Evolutionary conservation across 2,888 invertebrate species (phyloP), one percentile per base, ranked within the genome.

Genomic region (Oscheius sp.): DNA sequence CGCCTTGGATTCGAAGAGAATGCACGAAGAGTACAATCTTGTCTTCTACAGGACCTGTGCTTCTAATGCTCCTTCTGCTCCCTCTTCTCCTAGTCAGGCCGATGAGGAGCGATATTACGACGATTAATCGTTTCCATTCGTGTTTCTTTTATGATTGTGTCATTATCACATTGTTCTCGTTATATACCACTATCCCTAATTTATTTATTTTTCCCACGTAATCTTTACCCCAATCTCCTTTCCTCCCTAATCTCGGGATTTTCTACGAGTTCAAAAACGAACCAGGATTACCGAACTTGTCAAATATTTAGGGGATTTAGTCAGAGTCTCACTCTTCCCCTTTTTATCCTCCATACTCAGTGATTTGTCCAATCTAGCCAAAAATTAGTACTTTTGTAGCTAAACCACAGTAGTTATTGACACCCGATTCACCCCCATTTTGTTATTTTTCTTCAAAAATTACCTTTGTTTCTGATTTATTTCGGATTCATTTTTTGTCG

Each of bases 11-110:
- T 73, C 74, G 55, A 80, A 77, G 21, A 77, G 81, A 64, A 78
- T 73, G 69, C 88, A 73, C 76, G 86, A 88, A 58, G 86, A 88
- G 72, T 88, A 82, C 78, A 86, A 85, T 72, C 75, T 88, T 21
- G 75, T 87, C 69, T 88, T 88, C 80, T 88, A 87, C 75, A 82
- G 88, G 5, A 69, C 74, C 23, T 88, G 88, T 72, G 61, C 70
- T 46, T 29, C 59, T 16, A 13, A 59, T 27, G 29, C 23, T 13
- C n/a, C 49, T 16, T 21, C 43, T 13, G 25, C 55, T 46, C 55
- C 45, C 13, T 43, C 61, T 27, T 63, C 64, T 16, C 49, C 21
- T 13, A 49, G 21, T 35, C 35, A 35, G 35, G 35, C 35, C 5
- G 35, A 35, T 9, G 35, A 35, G 35, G 35, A 35, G 35, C 35